phyloP scores from a whole-genome alignment of 2,888 invertebrate genomes.

The Cephus nigrinus region DNA sequence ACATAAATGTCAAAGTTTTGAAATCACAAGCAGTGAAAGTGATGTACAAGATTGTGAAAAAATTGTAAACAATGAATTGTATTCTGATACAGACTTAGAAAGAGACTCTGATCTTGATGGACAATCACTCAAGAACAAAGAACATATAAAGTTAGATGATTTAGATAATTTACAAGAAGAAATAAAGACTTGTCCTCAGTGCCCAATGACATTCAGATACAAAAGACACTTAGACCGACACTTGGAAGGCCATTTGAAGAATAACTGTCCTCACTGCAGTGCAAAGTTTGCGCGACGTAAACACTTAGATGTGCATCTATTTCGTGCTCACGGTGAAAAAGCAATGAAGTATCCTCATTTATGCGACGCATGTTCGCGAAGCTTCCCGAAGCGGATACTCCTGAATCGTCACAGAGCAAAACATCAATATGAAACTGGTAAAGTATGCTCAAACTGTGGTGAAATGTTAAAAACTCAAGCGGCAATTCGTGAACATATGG shows the following conservation, averaged over 20 bases:
- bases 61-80: neutral
- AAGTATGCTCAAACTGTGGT: conserved; percentile 58
- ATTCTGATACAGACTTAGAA: conserved; percentile 13
- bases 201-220: conserved; percentile 53
- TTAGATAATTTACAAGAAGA: conserved; percentile 8
- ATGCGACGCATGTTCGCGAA: conserved; percentile 44
- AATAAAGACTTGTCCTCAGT: conserved; percentile 43
- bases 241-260: conserved; percentile 57
- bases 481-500: conserved; percentile 48
- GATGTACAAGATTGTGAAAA: neutral
- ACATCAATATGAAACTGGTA: conserved; percentile 52
- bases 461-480: conserved; percentile 43
- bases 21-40: neutral
- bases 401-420: conserved; percentile 54
- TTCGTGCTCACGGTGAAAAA: conserved; percentile 51
- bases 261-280: conserved; percentile 58
- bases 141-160: conserved; percentile 1
- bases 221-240: conserved; percentile 57
- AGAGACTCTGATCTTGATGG: conserved; percentile 13
- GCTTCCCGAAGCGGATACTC: conserved; percentile 45
- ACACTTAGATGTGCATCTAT: conserved; percentile 55
- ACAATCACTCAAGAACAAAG: neutral
- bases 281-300: conserved; percentile 56
- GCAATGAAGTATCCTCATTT: conserved; percentile 41
- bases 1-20: neutral